phyloP scores from a whole-genome alignment of 2,113 vertebrate species.

The Neolamprologus falcicula region DNA sequence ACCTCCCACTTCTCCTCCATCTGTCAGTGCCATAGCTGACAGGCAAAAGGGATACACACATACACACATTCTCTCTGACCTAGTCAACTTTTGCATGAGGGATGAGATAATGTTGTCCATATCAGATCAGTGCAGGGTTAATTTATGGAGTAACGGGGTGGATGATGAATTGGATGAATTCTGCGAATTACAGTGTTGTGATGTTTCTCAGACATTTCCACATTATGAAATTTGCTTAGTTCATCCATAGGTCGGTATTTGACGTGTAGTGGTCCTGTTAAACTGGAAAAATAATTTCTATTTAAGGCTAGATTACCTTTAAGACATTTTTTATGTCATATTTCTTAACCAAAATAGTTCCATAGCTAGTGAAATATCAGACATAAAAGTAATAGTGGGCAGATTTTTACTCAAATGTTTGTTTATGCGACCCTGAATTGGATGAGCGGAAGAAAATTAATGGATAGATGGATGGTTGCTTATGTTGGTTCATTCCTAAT shows the following conservation, averaged over 20 bases:
- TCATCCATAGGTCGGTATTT: background rate
- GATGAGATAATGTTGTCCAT: slow-evolving; percentile 1
- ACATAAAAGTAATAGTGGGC: background rate
- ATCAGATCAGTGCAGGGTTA: background rate
- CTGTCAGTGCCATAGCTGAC: slow-evolving; percentile 66
- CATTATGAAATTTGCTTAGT: background rate
- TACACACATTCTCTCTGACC: background rate
- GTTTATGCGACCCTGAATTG: background rate
- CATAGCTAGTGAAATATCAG: background rate
- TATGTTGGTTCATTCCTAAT: background rate
- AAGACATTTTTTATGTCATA: background rate
- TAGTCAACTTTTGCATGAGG: background rate
- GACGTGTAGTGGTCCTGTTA: background rate
- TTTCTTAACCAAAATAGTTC: background rate
- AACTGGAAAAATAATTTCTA: background rate
- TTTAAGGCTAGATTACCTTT: background rate
- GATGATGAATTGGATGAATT: background rate
- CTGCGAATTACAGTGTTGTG: background rate
- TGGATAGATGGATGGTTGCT: background rate
- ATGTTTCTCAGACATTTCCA: background rate
- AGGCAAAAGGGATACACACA: slow-evolving; percentile 32
- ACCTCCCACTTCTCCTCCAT: slow-evolving; percentile 65
- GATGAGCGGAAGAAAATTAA: background rate
- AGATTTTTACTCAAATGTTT: background rate
- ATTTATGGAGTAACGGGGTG: background rate